A percentile compares a stretch with the other conserved stretches of the same genome.
Evolutionary conservation across 92 coral and sea anemone species (phyloP).

Genomic region (Porites lobata): DNA sequence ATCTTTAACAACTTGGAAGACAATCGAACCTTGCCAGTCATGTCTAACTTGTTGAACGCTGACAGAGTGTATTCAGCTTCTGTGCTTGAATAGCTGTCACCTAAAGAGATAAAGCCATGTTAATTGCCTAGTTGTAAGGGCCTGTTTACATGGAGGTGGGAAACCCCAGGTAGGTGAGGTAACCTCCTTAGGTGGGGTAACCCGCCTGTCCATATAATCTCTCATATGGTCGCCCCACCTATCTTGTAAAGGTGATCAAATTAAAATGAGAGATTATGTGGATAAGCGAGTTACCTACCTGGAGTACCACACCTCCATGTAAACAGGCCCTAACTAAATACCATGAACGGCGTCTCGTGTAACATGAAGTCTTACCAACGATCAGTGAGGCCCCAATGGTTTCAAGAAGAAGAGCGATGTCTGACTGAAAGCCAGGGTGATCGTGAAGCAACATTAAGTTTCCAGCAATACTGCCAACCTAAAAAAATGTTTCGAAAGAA

Average conservation of each 20-base stretch:
- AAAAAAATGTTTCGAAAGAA: neutral
- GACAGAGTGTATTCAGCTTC: constrained; percentile 71
- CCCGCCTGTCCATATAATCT: too few species aligned
- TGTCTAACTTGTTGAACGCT: constrained; percentile 80
- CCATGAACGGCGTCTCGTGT: neutral
- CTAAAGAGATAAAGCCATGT: constrained; percentile 11
- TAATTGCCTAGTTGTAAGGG: too few species aligned
- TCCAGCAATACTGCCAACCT: constrained; percentile 95
- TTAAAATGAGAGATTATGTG: too few species aligned
- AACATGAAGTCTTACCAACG: constrained; percentile 60
- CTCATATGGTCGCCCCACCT: too few species aligned
- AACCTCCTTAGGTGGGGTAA: too few species aligned
- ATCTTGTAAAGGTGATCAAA: too few species aligned
- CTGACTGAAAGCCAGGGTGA: constrained; percentile 96
- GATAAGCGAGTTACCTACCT: too few species aligned
- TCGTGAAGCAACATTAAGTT: constrained; percentile 93
- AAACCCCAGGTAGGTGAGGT: too few species aligned
- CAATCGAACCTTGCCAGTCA: constrained; percentile 81
- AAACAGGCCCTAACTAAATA: neutral
- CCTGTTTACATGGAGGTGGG: too few species aligned
- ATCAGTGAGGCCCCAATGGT: constrained; percentile 81
- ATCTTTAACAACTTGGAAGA: neutral
- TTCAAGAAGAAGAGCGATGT: constrained; percentile 84
- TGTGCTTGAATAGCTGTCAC: constrained; percentile 60
- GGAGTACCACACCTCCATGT: too few species aligned